phyloP scores from a whole-genome alignment of 2,888 invertebrate species.

The Cancer borealis region DNA sequence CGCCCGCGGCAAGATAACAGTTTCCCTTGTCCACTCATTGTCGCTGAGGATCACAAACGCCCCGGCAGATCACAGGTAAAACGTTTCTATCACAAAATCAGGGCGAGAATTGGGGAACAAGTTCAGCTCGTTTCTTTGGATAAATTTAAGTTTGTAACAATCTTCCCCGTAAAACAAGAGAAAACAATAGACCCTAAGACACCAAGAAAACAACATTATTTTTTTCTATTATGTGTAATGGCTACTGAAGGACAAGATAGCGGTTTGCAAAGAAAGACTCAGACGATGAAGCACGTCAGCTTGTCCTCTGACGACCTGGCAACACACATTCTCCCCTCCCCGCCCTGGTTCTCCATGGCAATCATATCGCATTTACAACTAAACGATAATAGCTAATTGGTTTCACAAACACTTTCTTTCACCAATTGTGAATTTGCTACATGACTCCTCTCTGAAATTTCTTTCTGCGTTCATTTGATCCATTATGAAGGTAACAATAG shows the following conservation, averaged over 20 bases:
- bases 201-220: not conserved
- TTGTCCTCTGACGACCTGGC: not conserved
- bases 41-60: constrained; percentile 7
- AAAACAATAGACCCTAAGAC: not conserved
- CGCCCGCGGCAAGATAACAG: not conserved
- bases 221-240: not conserved
- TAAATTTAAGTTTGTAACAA: not conserved
- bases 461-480: not conserved
- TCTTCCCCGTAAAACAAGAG: not conserved
- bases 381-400: not conserved
- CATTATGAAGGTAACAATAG: not conserved
- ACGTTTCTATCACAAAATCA: constrained; percentile 6
- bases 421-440: not conserved
- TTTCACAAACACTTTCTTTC: not conserved
- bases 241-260: not conserved
- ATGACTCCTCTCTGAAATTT: not conserved
- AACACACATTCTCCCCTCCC: not conserved
- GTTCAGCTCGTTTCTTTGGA: not conserved
- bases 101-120: not conserved
- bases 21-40: not conserved
- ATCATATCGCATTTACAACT: not conserved
- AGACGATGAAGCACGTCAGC: not conserved
- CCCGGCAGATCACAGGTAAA: constrained; percentile 14
- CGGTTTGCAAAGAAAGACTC: not conserved
- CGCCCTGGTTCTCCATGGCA: not conserved